A percentile compares a stretch with the other conserved stretches of the same genome.
phyloP scores from a whole-genome alignment of 1,140 invertebrate genomes.

The Drosophila aff. region DNA sequence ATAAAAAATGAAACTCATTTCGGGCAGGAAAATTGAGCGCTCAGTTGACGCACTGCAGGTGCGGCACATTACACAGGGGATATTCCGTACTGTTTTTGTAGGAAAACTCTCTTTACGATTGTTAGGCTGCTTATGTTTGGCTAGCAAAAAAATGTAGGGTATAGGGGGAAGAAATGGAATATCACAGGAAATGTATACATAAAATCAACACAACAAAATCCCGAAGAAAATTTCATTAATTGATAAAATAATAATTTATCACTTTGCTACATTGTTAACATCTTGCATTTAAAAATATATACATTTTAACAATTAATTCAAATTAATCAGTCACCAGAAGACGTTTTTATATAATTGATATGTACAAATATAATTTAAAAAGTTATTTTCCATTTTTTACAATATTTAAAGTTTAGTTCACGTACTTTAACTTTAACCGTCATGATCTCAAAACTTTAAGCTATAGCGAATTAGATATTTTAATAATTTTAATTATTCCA shows the following conservation, averaged over 20 bases:
- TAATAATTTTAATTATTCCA: conserved; percentile 3
- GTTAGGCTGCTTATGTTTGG: conserved; percentile 34
- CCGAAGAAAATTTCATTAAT: background rate
- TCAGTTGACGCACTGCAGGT: conserved; percentile 74
- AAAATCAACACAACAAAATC: background rate
- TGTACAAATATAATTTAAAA: too few species aligned
- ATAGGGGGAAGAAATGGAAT: background rate
- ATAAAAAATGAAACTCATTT: conserved; percentile 62
- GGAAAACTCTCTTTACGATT: conserved; percentile 58
- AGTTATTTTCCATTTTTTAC: too few species aligned
- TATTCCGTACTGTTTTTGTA: conserved; percentile 28
- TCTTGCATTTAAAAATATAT: background rate
- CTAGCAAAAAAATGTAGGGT: background rate
- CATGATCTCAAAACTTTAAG: background rate
- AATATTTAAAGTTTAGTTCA: too few species aligned
- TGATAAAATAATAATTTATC: background rate
- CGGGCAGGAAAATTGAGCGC: conserved; percentile 55
- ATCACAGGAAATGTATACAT: background rate
- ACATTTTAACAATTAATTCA: too few species aligned
- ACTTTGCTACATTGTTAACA: background rate
- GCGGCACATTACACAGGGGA: conserved; percentile 58
- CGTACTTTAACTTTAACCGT: too few species aligned
- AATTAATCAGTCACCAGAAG: background rate
- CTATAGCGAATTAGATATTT: background rate
- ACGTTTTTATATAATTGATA: background rate